Conservation (phyloP, 2,888 invertebrate species). For the Chaetogeoica ovagalla region DNA sequence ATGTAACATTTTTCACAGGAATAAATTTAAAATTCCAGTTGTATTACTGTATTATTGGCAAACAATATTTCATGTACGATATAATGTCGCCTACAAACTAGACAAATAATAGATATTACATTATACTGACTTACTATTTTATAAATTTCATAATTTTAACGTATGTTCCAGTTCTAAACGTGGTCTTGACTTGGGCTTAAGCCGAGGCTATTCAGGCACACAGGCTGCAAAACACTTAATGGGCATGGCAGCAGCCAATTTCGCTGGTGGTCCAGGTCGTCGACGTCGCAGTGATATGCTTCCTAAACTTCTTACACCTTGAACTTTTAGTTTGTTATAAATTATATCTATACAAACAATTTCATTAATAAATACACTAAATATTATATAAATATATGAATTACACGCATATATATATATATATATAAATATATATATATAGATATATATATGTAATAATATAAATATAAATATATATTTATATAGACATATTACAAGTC, state of each 20-base stretch:
- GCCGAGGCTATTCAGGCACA: conserved; percentile 85
- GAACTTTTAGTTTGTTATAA: conserved; percentile 50
- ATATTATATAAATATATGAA: conserved; percentile 46
- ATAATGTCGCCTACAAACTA: no score
- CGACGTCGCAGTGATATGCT: conserved; percentile 68
- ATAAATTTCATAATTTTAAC: conserved; percentile 44
- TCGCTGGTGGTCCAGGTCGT: conserved; percentile 84
- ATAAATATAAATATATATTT: conserved; percentile 32
- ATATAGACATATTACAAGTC: conserved; percentile 39
- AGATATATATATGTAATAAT: conserved; percentile 16
- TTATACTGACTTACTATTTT: background rate
- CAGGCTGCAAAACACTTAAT: conserved; percentile 89
- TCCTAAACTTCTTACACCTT: conserved; percentile 49
- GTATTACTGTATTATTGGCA: no score
- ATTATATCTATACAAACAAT: conserved; percentile 45
- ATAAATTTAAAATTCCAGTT: no score
- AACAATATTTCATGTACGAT: no score
- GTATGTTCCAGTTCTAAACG: conserved; percentile 74
- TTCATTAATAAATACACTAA: conserved; percentile 37
- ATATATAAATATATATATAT: conserved; percentile 36
- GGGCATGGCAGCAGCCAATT: conserved; percentile 87
- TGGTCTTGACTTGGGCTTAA: conserved; percentile 83
- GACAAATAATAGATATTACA: no score
- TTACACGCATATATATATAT: conserved; percentile 29
- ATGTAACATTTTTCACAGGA: no score